A percentile compares a stretch with the other conserved stretches of the same genome.
Conservation (phyloP, 1,140 invertebrate genomes). For the Teleopsis dalmanni region DNA sequence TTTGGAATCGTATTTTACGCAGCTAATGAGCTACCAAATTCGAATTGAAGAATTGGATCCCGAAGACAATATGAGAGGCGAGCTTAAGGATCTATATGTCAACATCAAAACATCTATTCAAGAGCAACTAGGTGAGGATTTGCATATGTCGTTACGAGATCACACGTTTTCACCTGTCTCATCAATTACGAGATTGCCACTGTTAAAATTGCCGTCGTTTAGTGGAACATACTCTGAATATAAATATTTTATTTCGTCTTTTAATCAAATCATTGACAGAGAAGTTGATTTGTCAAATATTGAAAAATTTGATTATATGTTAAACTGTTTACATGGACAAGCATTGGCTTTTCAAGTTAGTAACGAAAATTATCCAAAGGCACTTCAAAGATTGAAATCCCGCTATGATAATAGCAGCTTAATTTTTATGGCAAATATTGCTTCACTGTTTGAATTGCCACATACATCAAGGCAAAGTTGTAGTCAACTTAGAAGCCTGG, state of each 20-base stretch:
- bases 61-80: not conserved
- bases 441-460: slow-evolving; percentile 1
- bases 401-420: slow-evolving; percentile 11
- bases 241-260: not conserved
- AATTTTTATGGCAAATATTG: slow-evolving; percentile 1
- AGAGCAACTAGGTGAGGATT: not conserved
- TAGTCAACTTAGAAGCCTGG: too few species aligned
- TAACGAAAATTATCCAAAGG: slow-evolving; percentile 8
- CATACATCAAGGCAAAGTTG: not conserved
- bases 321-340: too few species aligned
- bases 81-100: slow-evolving; percentile 3
- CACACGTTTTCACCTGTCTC: too few species aligned
- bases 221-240: slow-evolving; percentile 5
- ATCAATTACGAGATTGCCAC: slow-evolving; percentile 4
- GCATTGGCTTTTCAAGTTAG: slow-evolving; percentile 7
- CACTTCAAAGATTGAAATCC: slow-evolving; percentile 9
- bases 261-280: slow-evolving; percentile 1
- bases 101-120: not conserved
- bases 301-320: slow-evolving; percentile 10
- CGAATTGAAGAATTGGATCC: not conserved
- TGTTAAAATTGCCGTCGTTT: slow-evolving; percentile 1
- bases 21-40: not conserved
- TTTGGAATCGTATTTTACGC: not conserved
- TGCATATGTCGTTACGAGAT: not conserved
- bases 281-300: slow-evolving; percentile 5